A percentile compares a stretch with the other conserved stretches of the same genome.
Conservation (phyloP, 1,140 invertebrate species). For the Lordiphosa stackelbergi region DNA sequence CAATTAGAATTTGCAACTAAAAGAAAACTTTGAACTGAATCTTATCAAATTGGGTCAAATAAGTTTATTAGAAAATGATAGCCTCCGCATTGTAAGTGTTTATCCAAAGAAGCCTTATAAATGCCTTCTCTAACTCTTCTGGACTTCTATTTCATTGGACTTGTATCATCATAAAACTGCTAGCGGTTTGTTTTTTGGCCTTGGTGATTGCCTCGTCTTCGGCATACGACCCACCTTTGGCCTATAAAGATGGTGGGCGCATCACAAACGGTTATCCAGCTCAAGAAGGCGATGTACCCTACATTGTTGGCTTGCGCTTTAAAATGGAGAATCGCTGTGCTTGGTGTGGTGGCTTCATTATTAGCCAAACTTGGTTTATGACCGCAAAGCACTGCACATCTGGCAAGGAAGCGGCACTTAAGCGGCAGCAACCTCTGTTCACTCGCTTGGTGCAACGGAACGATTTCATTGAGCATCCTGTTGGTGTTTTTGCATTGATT, state of each 20-base stretch:
- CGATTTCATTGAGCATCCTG: conserved; percentile 20
- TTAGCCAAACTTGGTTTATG: conserved; percentile 78
- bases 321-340: conserved; percentile 33
- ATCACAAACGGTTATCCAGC: conserved; percentile 33
- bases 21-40: no score
- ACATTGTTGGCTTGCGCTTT: conserved; percentile 76
- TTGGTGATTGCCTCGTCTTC: conserved; percentile 16
- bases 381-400: conserved; percentile 77
- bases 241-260: conserved; percentile 20
- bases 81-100: no score
- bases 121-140: no score
- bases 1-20: no score
- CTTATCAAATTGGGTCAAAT: no score
- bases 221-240: no score
- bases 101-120: no score
- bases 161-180: neutral
- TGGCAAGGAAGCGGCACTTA: neutral
- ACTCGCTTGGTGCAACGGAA: conserved; percentile 74
- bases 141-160: no score
- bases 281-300: conserved; percentile 76
- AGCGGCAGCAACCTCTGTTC: conserved; percentile 1
- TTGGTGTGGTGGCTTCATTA: conserved; percentile 81
- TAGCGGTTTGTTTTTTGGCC: conserved; percentile 4
- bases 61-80: no score
- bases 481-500: conserved; percentile 29